Conservation (phyloP, 2,113 vertebrate genomes). For the Campylomormyrus tamandua region DNA sequence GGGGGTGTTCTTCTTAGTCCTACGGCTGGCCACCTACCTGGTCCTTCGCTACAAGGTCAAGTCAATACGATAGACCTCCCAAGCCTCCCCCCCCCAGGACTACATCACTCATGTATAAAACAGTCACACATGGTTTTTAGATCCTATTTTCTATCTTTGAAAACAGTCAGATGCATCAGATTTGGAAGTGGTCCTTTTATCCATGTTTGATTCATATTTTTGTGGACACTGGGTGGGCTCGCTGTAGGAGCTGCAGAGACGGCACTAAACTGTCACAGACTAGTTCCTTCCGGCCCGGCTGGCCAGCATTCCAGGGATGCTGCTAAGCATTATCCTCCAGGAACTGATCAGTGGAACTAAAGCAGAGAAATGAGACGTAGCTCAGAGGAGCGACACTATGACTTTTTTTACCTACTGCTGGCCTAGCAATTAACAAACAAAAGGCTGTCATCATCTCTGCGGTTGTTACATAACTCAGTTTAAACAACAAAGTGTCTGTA, state of each 20-base stretch:
- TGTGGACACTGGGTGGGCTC: background rate
- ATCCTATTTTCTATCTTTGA: slow-evolving; percentile 10
- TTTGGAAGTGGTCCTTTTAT: background rate
- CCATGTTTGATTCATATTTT: background rate
- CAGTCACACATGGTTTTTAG: slow-evolving; percentile 1
- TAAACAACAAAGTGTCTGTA: background rate
- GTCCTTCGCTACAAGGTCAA: slow-evolving; percentile 94
- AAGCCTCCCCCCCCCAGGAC: slow-evolving; percentile 1
- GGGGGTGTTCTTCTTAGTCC: slow-evolving; percentile 83
- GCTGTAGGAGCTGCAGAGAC: background rate
- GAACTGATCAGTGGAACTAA: background rate
- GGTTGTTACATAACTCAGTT: background rate
- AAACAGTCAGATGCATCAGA: background rate
- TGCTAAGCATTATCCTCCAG: background rate
- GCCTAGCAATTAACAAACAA: background rate
- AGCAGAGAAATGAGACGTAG: background rate
- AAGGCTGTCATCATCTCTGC: background rate
- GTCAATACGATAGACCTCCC: slow-evolving; percentile 73
- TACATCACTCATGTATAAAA: background rate
- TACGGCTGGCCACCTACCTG: slow-evolving; percentile 87
- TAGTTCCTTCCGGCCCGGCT: background rate
- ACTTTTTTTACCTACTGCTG: background rate
- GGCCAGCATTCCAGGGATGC: background rate
- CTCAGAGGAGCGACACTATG: background rate
- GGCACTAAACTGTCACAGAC: background rate